A percentile compares a stretch with the other conserved stretches of the same genome.
Evolutionary conservation across 2,888 invertebrate genomes (phyloP).

Genomic region (Acrobasis consociella): DNA sequence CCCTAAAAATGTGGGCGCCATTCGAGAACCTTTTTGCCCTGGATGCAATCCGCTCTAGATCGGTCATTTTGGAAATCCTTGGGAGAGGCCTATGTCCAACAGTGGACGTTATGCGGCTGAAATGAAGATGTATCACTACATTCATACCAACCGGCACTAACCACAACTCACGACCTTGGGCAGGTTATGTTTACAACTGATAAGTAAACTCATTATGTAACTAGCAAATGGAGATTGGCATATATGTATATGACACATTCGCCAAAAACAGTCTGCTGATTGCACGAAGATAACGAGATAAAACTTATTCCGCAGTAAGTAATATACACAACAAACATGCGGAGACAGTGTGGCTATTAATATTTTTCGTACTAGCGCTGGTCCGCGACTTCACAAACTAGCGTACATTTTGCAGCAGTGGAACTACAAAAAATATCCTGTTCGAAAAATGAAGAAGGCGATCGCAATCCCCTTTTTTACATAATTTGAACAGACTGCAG

Average conservation of each 20-base stretch:
- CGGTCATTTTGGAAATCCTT: no score
- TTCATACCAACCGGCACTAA: neutral
- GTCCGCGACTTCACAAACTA: no score
- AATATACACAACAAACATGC: constrained; percentile 15
- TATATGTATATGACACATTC: constrained; percentile 1
- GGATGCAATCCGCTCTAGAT: no score
- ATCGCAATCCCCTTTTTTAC: no score
- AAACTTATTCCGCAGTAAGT: constrained; percentile 44
- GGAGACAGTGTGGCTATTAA: neutral
- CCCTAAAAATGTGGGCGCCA: no score
- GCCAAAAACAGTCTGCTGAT: constrained; percentile 2
- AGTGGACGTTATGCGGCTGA: no score
- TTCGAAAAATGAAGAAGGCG: no score
- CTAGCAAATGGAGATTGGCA: neutral
- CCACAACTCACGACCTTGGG: neutral
- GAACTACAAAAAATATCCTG: no score
- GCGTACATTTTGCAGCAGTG: no score
- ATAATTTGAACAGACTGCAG: no score
- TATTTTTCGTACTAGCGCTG: neutral
- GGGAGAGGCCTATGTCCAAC: no score
- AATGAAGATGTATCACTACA: neutral
- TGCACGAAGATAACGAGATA: constrained; percentile 44
- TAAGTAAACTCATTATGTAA: constrained; percentile 14
- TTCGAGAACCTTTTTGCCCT: no score
- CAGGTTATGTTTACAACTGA: constrained; percentile 12